Evolutionary conservation across 2,888 invertebrate genomes (phyloP), one percentile per base, ranked within the genome.

Genomic region (Clusia tigrina): DNA sequence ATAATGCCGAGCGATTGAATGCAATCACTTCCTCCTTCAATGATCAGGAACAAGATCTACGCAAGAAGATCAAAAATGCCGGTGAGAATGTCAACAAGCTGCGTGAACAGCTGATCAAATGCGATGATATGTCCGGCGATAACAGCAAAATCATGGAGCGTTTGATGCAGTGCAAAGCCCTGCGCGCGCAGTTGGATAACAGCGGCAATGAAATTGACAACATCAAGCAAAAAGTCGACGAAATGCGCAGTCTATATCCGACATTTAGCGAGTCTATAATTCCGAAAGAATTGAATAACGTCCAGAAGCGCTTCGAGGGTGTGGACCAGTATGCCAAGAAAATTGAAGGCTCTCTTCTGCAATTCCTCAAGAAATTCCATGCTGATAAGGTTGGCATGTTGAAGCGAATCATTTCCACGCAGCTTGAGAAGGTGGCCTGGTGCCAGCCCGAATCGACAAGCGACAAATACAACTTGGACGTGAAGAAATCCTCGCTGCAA

Each of bases 381-480:
- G 90, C 90, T 54, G 95, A 95, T 69, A 95, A 94, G 77, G 88
- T 93, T 62, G 89, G 89, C 54, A 91, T 91, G 78, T 86, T 95
- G 38, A 91, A 93, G 73, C 88, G 95, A 71, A 90, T 93, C 78
- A 88, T 96, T 10, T 87, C 89, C 57, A 90, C 92, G 1, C 89
- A 93, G 69, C 91, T 91, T 67, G 96, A 97, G 77, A 96, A 96
- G 83, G 90, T 95, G 1, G 87, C 89, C 15, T 96, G 96, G 95
- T 97, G 96, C 80, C 88, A 91, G 75, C 94, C 95, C 0, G 96
- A 96, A 78, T 88, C 91, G 1, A 90, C 91, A 32, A 95, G 94
- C 76, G 96, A 97, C 78, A 91, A 91, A 80, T 96, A 96, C 80
- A 95, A 95, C 78, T 86, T 96, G 25, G 95, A 96, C 85, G 94